A percentile compares a stretch with the other conserved stretches of the same genome.
These are phyloP conservation scores for Drosophila mayaguana DNA, from an alignment of 2,888 invertebrate species.

Conservation along the genomic window DNA sequence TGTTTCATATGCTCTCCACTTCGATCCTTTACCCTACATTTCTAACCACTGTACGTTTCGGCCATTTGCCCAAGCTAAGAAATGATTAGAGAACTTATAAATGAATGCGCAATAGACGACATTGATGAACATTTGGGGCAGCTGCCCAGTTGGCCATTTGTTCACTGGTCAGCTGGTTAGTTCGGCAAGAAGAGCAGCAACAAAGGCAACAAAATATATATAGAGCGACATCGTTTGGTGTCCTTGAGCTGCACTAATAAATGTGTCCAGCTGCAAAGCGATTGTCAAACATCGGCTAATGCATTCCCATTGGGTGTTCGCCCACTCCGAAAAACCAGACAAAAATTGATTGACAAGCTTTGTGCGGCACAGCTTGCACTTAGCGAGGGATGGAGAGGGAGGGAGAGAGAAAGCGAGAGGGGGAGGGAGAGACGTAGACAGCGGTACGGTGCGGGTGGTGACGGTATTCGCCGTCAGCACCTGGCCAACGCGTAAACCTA, in stretches of 20 bases:
- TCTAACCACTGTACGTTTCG: slow-evolving; percentile 39
- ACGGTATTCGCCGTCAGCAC: slow-evolving; percentile 37
- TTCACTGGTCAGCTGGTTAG: slow-evolving; percentile 36
- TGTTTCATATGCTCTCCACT: not conserved
- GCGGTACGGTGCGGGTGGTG: not conserved
- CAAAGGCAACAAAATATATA: slow-evolving; percentile 13
- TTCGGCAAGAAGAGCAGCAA: slow-evolving; percentile 19
- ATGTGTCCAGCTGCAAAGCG: slow-evolving; percentile 72
- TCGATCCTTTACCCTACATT: fast-evolving
- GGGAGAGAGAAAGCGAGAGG: slow-evolving; percentile 1
- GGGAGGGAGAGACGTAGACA: not conserved
- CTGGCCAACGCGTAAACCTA: slow-evolving; percentile 37
- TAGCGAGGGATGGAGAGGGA: not conserved
- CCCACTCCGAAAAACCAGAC: slow-evolving; percentile 50
- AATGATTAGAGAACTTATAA: slow-evolving; percentile 73
- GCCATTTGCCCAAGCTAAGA: slow-evolving; percentile 44
- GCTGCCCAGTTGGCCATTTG: slow-evolving; percentile 26
- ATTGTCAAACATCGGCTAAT: slow-evolving; percentile 71
- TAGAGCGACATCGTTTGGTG: slow-evolving; percentile 41
- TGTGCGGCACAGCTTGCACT: slow-evolving; percentile 39
- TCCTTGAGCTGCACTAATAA: slow-evolving; percentile 76
- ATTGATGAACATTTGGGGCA: slow-evolving; percentile 48
- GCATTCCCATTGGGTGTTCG: slow-evolving; percentile 30
- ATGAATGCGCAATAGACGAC: slow-evolving; percentile 60
- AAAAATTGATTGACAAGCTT: slow-evolving; percentile 79